Evolutionary conservation across 2,113 vertebrate genomes (phyloP).

Genomic region (Myiopsitta monachus): DNA sequence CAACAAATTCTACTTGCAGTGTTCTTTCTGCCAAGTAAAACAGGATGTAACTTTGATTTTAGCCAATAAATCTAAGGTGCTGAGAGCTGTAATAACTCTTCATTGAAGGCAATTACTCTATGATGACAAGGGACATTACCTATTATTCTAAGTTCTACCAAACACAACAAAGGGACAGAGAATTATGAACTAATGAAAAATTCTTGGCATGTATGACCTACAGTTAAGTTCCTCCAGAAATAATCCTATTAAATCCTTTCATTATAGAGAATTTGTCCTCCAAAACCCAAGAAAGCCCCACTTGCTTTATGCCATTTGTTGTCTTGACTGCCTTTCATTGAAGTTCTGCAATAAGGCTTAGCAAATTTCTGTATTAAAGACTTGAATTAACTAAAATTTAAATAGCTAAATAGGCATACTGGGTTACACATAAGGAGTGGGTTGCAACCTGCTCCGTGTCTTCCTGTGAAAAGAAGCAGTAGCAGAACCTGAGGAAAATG

Average conservation of each 20-base stretch:
- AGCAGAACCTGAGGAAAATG: not conserved
- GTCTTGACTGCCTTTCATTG: not conserved
- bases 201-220: not conserved
- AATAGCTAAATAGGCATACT: not conserved
- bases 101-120: not conserved
- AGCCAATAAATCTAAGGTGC: not conserved
- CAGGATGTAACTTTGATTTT: not conserved
- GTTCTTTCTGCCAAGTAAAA: conserved; percentile 12
- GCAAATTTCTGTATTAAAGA: not conserved
- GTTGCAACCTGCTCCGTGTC: not conserved
- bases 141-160: not conserved
- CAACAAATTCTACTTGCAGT: not conserved
- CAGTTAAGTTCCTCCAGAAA: not conserved
- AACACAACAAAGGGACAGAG: not conserved
- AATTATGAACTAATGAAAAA: conserved; percentile 15
- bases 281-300: not conserved
- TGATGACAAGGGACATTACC: not conserved
- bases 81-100: not conserved
- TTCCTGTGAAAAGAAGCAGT: not conserved
- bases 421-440: not conserved
- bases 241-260: not conserved
- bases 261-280: not conserved
- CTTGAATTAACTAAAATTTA: not conserved
- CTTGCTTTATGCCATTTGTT: not conserved
- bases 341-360: not conserved